Evolutionary conservation across 2,113 vertebrate genomes (phyloP).

Genomic region (Anoplopoma fimbria): DNA sequence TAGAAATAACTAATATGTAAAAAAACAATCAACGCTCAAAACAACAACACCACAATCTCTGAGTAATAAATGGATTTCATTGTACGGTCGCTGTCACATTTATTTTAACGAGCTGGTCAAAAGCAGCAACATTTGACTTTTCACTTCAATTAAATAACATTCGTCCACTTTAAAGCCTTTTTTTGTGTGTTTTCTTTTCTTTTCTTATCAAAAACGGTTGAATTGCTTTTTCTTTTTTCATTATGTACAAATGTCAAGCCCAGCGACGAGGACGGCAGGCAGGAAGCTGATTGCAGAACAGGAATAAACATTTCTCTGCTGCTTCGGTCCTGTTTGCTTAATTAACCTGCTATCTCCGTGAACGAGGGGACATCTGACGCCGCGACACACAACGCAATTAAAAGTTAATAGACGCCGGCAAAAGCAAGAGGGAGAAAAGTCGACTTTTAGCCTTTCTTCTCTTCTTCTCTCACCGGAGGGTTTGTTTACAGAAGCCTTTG

Average conservation of each 20-base stretch:
- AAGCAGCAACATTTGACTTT: neutral
- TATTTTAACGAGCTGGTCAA: neutral
- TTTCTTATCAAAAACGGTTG: constrained; percentile 47
- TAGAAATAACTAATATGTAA: neutral
- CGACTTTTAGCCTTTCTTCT: constrained; percentile 58
- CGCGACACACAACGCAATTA: constrained; percentile 73
- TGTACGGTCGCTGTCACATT: neutral
- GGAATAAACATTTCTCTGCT: constrained; percentile 64
- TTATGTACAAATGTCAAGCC: constrained; percentile 51
- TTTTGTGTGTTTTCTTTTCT: neutral
- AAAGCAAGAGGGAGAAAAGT: constrained; percentile 58
- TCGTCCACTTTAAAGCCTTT: constrained; percentile 21
- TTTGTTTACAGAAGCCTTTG: constrained; percentile 81
- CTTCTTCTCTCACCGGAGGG: constrained; percentile 64
- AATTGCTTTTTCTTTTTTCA: constrained; percentile 54
- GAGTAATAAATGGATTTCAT: neutral
- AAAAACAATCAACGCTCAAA: neutral
- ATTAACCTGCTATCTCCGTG: constrained; percentile 65
- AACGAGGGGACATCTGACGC: constrained; percentile 69
- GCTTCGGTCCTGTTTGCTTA: constrained; percentile 57
- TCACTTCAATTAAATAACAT: constrained; percentile 1
- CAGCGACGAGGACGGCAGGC: constrained; percentile 35
- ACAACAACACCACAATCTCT: neutral
- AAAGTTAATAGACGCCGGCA: constrained; percentile 76
- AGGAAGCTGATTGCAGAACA: constrained; percentile 53